These are phyloP conservation scores for Cheirogaleus medius DNA, from an alignment of 2,113 vertebrate species.

Conservation along the genomic window DNA sequence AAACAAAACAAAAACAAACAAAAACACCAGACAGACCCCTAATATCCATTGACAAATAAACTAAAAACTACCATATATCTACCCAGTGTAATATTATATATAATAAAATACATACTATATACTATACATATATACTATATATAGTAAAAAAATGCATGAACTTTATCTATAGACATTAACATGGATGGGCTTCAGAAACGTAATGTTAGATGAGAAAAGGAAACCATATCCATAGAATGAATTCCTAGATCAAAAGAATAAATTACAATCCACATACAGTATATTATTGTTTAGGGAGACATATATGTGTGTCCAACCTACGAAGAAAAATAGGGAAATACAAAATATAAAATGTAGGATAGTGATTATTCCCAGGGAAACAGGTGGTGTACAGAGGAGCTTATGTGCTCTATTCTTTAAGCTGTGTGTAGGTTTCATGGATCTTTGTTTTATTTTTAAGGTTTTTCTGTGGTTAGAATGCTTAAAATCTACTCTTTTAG, in stretches of 20 bases:
- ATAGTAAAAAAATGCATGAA: neutral
- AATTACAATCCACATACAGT: neutral
- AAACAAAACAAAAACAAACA: neutral
- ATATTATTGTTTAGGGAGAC: neutral
- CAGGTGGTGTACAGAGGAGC: neutral
- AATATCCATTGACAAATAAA: neutral
- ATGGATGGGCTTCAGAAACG: neutral
- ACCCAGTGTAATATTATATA: neutral
- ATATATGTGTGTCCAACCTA: neutral
- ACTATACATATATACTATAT: neutral
- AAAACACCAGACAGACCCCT: neutral
- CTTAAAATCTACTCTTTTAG: neutral
- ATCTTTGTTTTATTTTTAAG: neutral
- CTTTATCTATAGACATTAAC: neutral
- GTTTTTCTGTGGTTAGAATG: neutral
- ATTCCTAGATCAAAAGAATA: neutral
- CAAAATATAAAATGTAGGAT: neutral
- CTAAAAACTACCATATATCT: neutral
- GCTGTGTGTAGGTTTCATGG: neutral
- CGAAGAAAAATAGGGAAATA: neutral
- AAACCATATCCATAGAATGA: neutral
- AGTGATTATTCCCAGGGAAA: neutral
- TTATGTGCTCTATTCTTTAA: neutral
- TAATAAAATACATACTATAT: neutral
- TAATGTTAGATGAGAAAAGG: neutral